Evolutionary conservation across 2,888 invertebrate species (phyloP).

Genomic region (Euplagia quadripunctaria): DNA sequence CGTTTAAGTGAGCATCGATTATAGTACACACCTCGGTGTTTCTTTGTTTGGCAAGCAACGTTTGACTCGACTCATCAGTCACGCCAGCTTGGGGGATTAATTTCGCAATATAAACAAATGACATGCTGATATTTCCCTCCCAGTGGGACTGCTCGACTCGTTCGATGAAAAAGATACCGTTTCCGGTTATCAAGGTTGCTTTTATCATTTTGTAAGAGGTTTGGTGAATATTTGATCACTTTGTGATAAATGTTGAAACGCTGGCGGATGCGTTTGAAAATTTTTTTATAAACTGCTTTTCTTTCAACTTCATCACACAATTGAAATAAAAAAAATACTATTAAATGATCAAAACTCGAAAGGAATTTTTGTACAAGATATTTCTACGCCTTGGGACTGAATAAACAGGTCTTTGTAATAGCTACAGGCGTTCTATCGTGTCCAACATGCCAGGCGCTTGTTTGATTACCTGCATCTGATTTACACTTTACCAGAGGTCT

Average conservation of each 20-base stretch:
- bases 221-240: conserved; percentile 68
- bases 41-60: conserved; percentile 80
- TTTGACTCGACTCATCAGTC: conserved; percentile 79
- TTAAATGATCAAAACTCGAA: background rate
- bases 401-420: background rate
- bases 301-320: background rate
- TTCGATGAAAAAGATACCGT: conserved; percentile 62
- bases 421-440: background rate
- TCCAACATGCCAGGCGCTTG: background rate
- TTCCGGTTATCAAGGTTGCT: conserved; percentile 60
- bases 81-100: conserved; percentile 73
- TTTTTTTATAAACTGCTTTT: background rate
- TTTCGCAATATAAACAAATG: conserved; percentile 80
- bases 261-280: background rate
- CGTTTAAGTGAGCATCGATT: conserved; percentile 86
- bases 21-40: conserved; percentile 81
- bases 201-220: conserved; percentile 67
- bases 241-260: conserved; percentile 46
- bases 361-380: background rate
- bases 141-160: conserved; percentile 52
- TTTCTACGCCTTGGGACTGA: background rate
- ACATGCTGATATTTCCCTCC: conserved; percentile 73
- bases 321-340: background rate
- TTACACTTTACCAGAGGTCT: conserved; percentile 6
- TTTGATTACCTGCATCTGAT: conserved; percentile 13